Conservation (phyloP, 2,113 vertebrate genomes). For the Brevimyrus niger region DNA sequence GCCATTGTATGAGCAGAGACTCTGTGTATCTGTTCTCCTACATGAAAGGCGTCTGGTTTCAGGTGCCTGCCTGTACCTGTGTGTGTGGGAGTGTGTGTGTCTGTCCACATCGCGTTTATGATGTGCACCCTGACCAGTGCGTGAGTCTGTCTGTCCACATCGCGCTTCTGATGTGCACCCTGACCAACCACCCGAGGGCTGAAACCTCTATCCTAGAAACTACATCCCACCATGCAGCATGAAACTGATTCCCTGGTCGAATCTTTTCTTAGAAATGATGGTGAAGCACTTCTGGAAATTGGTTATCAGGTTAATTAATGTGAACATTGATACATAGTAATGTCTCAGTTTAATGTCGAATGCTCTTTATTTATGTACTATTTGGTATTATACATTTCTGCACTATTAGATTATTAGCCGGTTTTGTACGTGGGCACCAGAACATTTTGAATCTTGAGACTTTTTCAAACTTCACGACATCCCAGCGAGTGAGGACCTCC, state of each 20-base stretch:
- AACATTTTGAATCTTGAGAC: neutral
- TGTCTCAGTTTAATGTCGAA: neutral
- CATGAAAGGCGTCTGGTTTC: neutral
- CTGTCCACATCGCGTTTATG: neutral
- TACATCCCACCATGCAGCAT: neutral
- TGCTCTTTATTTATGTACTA: neutral
- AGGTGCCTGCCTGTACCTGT: neutral
- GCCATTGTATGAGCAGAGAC: neutral
- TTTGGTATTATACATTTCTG: no score
- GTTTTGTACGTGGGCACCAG: neutral
- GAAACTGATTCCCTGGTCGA: neutral
- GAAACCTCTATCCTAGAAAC: neutral
- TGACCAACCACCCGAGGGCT: neutral
- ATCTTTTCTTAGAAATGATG: neutral
- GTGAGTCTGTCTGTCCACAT: no score
- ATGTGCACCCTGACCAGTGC: neutral
- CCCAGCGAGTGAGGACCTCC: neutral
- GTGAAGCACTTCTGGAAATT: neutral
- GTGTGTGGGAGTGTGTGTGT: neutral
- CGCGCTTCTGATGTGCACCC: neutral
- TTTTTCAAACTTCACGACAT: neutral
- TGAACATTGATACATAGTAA: neutral
- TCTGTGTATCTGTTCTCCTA: neutral
- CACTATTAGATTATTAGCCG: neutral
- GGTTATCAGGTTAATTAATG: neutral